Percentiles rank a stretch among this genome's conserved stretches.
phyloP scores from a whole-genome alignment of 2,113 vertebrate genomes.

The Indicator indicator region DNA sequence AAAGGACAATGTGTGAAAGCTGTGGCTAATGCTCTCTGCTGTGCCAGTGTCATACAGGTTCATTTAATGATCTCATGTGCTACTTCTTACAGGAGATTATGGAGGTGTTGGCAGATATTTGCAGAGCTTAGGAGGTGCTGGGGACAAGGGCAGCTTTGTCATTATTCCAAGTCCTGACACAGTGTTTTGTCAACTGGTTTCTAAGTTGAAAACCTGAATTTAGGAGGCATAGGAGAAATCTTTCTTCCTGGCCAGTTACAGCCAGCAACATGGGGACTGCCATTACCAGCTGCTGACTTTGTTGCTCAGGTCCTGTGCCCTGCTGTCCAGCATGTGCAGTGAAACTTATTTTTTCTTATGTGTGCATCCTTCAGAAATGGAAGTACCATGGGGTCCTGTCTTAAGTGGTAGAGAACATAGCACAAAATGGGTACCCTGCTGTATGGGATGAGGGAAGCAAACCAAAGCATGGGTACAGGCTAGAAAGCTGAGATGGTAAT shows the following conservation, averaged over 20 bases:
- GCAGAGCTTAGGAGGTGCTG: not conserved
- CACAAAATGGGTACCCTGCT: not conserved
- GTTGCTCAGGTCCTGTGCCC: accelerated
- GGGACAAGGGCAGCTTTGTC: not conserved
- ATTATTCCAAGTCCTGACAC: accelerated
- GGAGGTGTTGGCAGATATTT: not conserved
- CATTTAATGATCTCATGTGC: not conserved
- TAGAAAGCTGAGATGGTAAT: not conserved
- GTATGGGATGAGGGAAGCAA: not conserved
- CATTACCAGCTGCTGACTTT: not conserved
- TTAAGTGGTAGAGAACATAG: not conserved
- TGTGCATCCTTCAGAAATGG: not conserved
- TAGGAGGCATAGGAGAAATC: not conserved
- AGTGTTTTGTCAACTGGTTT: not conserved
- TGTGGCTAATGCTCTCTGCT: not conserved
- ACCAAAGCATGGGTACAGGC: not conserved
- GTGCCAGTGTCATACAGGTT: not conserved
- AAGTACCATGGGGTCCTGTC: not conserved
- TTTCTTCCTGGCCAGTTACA: not conserved
- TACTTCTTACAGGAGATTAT: not conserved
- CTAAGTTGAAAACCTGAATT: not conserved
- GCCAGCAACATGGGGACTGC: not conserved
- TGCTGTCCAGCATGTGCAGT: not conserved
- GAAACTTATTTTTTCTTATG: not conserved
- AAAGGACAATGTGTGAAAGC: not conserved